Conservation (phyloP, 1,140 invertebrate species). For the Conus betulinus region DNA sequence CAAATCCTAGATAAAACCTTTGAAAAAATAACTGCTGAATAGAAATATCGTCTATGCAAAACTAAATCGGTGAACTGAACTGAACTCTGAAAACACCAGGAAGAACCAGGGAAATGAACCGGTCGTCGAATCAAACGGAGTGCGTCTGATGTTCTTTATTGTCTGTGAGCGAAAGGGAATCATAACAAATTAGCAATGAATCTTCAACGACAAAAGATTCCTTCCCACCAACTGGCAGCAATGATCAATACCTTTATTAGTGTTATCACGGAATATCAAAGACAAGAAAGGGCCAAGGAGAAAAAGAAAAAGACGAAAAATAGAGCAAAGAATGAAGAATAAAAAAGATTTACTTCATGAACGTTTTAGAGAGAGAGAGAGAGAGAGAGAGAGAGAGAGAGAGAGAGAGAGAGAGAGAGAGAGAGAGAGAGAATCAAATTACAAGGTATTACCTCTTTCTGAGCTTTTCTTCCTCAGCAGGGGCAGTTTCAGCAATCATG, state of each 20-base stretch:
- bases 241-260: too few species aligned
- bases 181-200: not conserved
- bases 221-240: not conserved
- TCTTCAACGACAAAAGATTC: not conserved
- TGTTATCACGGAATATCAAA: not conserved
- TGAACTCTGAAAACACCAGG: not conserved
- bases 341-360: not conserved
- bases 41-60: too few species aligned
- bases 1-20: too few species aligned
- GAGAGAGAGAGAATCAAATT: not conserved
- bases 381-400: not conserved
- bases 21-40: too few species aligned
- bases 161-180: not conserved
- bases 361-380: not conserved
- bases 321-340: not conserved
- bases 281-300: not conserved
- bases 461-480: slow-evolving; percentile 81
- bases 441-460: slow-evolving; percentile 11
- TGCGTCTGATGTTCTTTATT: not conserved
- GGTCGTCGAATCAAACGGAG: too few species aligned
- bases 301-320: not conserved
- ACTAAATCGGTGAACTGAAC: too few species aligned
- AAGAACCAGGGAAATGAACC: not conserved
- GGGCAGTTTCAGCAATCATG: slow-evolving; percentile 84
- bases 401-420: slow-evolving; percentile 16